phyloP scores from a whole-genome alignment of 1,140 invertebrate genomes.

The Sitobion miscanthi region DNA sequence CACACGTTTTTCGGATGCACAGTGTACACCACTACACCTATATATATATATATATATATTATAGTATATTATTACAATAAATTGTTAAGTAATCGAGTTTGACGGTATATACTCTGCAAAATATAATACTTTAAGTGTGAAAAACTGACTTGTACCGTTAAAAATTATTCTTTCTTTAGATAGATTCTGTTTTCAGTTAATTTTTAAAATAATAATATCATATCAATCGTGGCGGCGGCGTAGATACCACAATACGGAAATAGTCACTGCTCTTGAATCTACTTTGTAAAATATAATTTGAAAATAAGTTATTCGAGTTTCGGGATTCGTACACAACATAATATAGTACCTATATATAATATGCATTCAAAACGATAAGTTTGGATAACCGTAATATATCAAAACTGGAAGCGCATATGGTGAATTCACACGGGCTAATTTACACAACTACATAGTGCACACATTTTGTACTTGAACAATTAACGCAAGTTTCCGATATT shows the following conservation, averaged over 20 bases:
- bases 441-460: neutral
- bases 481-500: neutral
- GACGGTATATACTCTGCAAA: neutral
- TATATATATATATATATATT: no score
- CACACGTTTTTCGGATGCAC: neutral
- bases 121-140: neutral
- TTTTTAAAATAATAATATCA: no score
- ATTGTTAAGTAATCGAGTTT: neutral
- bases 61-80: neutral
- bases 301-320: no score
- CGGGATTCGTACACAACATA: no score
- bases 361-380: neutral
- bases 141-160: neutral
- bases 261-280: neutral
- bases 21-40: no score
- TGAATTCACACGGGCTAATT: neutral
- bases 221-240: no score
- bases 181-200: no score
- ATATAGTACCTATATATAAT: neutral
- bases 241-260: neutral
- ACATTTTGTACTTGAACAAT: neutral
- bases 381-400: neutral
- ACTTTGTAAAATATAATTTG: neutral
- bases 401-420: neutral
- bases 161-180: neutral